Conservation (phyloP, 2,888 invertebrate species). For the Diarsia rubi region DNA sequence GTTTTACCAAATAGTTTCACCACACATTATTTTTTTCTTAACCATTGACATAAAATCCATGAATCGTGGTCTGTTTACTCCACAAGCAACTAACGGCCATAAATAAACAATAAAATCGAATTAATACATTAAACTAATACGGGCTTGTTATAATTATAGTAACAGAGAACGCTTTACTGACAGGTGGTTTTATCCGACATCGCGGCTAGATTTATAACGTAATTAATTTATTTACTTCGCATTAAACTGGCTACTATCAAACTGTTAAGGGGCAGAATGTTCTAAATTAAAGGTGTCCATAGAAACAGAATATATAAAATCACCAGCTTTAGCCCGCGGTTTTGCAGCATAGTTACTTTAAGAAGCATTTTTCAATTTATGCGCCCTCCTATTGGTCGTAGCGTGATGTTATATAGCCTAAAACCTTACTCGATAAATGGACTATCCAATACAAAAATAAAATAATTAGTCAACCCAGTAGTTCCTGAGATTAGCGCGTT, state of each 20-base stretch:
- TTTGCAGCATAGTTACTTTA: no score
- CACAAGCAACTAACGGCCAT: conserved; percentile 17
- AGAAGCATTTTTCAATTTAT: no score
- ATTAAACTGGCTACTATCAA: conserved; percentile 61
- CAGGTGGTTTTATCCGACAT: conserved; percentile 65
- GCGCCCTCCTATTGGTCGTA: no score
- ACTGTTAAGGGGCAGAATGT: conserved; percentile 55
- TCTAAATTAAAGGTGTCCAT: not conserved
- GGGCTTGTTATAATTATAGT: conserved; percentile 59
- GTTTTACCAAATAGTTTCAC: not conserved
- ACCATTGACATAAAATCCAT: conserved; percentile 32
- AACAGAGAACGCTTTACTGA: conserved; percentile 49
- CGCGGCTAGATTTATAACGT: conserved; percentile 64
- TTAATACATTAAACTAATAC: conserved; percentile 60
- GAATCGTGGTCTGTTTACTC: conserved; percentile 29
- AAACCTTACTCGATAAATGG: no score
- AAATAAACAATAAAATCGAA: conserved; percentile 57
- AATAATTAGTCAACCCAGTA: no score
- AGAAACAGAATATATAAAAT: not conserved
- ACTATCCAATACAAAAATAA: no score
- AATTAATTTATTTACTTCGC: conserved; percentile 67
- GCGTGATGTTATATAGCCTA: no score
- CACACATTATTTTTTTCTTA: not conserved
- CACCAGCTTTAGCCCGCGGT: no score
- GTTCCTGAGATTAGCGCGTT: no score